Base-by-base conservation (phyloP, 1,140 invertebrate genomes). In the Streblospio benedicti region DNA sequence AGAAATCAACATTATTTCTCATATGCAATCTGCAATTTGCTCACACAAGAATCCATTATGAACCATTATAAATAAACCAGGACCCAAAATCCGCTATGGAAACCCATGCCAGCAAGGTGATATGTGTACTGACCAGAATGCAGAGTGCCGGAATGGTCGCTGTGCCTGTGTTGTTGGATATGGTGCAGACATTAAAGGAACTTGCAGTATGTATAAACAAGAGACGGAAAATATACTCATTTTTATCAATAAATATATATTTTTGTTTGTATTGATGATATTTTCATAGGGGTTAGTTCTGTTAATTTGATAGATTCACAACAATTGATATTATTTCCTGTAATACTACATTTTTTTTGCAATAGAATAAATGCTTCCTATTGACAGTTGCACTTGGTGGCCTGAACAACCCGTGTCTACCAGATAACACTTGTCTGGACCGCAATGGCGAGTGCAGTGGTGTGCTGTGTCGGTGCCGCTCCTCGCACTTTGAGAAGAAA, bases 71-170 rank as follows among this genome's bases (percentile, higher is more conserved):
- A n/a, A n/a, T n/a, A n/a, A n/a, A n/a, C n/a, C n/a, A n/a, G n/a
- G n/a, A n/a, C n/a, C n/a, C n/a, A 52, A 52, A 31, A 31, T 52
- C 6, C 27, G 18, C 20, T n/a, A 30, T 20, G 50, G 50, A 12
- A 18, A 52, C 25, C 20, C 53, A 6, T 56, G 53, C 43, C 23
- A 38, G 20, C 9, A 32, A 2, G 23, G 53, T 2, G 53, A 38
- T 31, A 43, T 12, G 5, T 56, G 53, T 56, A 23, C n/a, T 12
- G 53, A 56, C 18, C 23, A 25, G 32, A 56, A 56, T 38, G 53
- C 53, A n/a, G 38, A 16, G 20, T 56, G 53, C 30, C 30, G 30
- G 30, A 30, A 56, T 56, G 53, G 53, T 23, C 53, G 20, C 9
- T 56, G 53, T 31, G 18, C 6, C 12, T 56, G 53, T 31, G 18